phyloP scores from a whole-genome alignment of 1,140 invertebrate species.

The Hyphantria cunea region DNA sequence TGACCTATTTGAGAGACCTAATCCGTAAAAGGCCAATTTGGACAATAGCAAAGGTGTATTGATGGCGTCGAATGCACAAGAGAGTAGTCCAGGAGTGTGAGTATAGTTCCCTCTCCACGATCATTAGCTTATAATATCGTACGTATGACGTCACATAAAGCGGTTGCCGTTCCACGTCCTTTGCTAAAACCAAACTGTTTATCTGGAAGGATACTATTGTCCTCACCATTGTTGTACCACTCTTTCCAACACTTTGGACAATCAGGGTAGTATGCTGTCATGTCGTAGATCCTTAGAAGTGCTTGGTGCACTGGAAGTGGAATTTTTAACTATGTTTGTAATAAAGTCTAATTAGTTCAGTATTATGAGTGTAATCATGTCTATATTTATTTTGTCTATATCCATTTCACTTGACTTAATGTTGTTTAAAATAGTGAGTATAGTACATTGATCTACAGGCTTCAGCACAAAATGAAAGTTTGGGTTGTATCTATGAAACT shows the following conservation, averaged over 20 bases:
- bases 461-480: background rate
- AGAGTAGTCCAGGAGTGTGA: too few species aligned
- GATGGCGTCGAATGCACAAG: too few species aligned
- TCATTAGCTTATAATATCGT: constrained; percentile 21
- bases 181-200: constrained; percentile 26
- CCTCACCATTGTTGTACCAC: constrained; percentile 8
- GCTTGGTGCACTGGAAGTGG: background rate
- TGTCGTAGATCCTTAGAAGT: constrained; percentile 19
- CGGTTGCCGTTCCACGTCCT: constrained; percentile 18
- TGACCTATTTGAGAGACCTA: too few species aligned
- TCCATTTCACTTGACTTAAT: constrained; percentile 30
- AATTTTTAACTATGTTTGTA: background rate
- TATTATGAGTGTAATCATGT: constrained; percentile 27
- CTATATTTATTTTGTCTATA: constrained; percentile 16
- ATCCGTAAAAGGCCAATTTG: too few species aligned
- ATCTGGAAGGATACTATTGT: constrained; percentile 12
- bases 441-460: background rate
- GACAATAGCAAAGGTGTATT: too few species aligned
- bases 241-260: constrained; percentile 24
- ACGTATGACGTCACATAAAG: constrained; percentile 20
- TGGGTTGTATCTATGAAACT: constrained; percentile 9
- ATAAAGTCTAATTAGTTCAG: background rate
- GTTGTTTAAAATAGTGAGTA: constrained; percentile 9
- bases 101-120: background rate
- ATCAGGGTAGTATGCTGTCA: constrained; percentile 21